phyloP scores from a whole-genome alignment of 2,888 invertebrate genomes.

The Dendrolimus houi region DNA sequence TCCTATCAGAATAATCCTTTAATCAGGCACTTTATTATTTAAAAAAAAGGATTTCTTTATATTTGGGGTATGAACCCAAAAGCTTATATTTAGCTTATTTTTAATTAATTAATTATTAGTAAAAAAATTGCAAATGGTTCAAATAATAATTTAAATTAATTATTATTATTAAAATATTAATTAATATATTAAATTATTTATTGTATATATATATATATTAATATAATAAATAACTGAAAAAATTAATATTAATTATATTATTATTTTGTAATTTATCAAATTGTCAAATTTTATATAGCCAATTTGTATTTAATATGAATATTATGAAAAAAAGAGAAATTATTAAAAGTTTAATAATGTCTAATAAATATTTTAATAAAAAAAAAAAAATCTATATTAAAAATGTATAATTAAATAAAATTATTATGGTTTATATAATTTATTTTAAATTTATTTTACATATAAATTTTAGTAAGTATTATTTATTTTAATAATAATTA shows the following conservation, averaged over 20 bases:
- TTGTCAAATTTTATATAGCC: too few species aligned
- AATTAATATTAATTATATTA: too few species aligned
- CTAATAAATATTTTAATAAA: conserved; percentile 14
- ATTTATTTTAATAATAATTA: conserved; percentile 61
- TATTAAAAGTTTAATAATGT: conserved; percentile 14
- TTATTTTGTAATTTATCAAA: too few species aligned
- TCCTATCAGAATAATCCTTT: conserved; percentile 66
- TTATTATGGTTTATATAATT: conserved; percentile 68
- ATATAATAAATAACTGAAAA: conserved; percentile 9
- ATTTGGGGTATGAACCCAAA: conserved; percentile 79
- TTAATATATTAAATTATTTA: conserved; percentile 18
- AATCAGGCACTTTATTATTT: conserved; percentile 64
- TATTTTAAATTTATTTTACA: conserved; percentile 72
- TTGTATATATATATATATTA: conserved; percentile 15
- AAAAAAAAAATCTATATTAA: conserved; percentile 46
- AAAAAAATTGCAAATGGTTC: conserved; percentile 30
- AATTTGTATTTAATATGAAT: too few species aligned
- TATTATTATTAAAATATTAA: conserved; percentile 13
- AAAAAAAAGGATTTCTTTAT: conserved; percentile 63
- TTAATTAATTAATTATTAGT: conserved; percentile 31
- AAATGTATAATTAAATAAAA: conserved; percentile 40
- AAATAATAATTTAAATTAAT: conserved; percentile 21
- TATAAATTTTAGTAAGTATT: conserved; percentile 67
- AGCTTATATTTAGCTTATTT: conserved; percentile 76
- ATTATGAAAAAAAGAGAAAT: too few species aligned